Conservation (phyloP, 2,888 invertebrate genomes). For the Hydriomena furcata region DNA sequence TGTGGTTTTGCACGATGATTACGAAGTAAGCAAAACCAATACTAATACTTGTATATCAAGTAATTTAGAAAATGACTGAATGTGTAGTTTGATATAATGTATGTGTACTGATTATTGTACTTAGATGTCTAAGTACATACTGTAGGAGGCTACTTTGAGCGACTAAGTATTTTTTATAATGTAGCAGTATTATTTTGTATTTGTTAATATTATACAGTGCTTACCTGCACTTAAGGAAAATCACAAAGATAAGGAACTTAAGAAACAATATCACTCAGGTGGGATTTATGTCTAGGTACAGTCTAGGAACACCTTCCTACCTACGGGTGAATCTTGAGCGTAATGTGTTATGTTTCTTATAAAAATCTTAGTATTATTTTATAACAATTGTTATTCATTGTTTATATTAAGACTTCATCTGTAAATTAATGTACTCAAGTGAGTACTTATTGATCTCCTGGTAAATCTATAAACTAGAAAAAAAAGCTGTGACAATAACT, state of each 20-base stretch:
- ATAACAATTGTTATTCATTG: conserved; percentile 15
- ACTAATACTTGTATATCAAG: conserved; percentile 58
- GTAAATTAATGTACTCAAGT: not conserved
- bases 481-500: conserved; percentile 79
- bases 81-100: conserved; percentile 51
- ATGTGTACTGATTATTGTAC: conserved; percentile 28
- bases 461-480: conserved; percentile 43
- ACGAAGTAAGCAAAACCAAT: conserved; percentile 60
- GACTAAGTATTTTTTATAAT: conserved; percentile 49
- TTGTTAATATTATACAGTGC: too few relatives aligned
- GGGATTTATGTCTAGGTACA: too few relatives aligned
- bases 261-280: too few relatives aligned
- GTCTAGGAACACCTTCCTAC: too few relatives aligned
- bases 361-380: too few relatives aligned
- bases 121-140: conserved; percentile 5
- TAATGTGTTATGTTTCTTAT: too few relatives aligned
- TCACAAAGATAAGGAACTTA: too few relatives aligned
- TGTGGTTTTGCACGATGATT: conserved; percentile 85
- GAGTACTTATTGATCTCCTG: conserved; percentile 19
- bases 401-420: conserved; percentile 22
- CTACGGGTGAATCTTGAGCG: too few relatives aligned
- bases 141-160: conserved; percentile 36
- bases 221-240: too few relatives aligned
- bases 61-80: conserved; percentile 76
- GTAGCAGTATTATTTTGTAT: conserved; percentile 56